Conservation (phyloP, 2,797 vertebrate genomes). For the Characodon lateralis region DNA sequence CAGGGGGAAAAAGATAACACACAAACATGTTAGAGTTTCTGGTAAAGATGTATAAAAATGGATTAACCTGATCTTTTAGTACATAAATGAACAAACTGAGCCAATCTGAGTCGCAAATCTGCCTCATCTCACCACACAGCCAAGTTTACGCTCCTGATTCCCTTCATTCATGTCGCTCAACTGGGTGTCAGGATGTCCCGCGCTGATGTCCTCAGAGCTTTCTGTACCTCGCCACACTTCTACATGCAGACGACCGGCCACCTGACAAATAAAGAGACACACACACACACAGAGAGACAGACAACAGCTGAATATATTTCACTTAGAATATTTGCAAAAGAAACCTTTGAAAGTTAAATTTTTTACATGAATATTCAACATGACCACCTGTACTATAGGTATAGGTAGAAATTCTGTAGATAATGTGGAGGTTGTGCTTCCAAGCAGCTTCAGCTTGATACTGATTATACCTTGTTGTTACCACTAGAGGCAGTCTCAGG, state of each 20-base stretch:
- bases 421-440: background rate
- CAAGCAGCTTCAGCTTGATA: background rate
- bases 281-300: no score
- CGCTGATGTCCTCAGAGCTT: conserved; percentile 73
- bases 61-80: background rate
- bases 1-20: background rate
- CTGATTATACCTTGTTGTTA: background rate
- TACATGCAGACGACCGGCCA: conserved; percentile 87
- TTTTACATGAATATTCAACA: background rate
- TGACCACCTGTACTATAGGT: background rate
- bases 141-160: conserved; percentile 76
- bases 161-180: conserved; percentile 77
- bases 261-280: conserved; percentile 66
- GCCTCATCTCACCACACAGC: conserved; percentile 68
- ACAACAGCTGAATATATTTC: background rate
- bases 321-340: background rate
- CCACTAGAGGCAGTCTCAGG: background rate
- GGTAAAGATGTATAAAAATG: background rate
- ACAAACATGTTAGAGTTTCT: background rate
- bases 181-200: conserved; percentile 24
- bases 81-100: background rate
- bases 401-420: background rate
- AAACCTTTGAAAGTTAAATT: background rate
- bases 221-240: conserved; percentile 87
- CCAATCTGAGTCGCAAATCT: background rate